Conservation (phyloP, 2,888 invertebrate genomes). For the Spisula solida region DNA sequence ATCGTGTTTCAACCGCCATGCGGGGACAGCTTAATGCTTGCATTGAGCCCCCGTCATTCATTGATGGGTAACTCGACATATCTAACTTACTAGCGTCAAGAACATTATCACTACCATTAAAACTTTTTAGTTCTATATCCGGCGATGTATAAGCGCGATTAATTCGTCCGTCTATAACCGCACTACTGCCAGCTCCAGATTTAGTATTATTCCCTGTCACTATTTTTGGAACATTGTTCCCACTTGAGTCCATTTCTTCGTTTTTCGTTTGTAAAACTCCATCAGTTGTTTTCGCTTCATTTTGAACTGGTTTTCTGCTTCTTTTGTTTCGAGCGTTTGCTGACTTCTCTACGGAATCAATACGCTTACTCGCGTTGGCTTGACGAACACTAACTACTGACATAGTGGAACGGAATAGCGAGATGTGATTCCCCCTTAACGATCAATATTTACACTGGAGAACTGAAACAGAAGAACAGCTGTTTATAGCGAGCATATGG, state of each 20-base stretch:
- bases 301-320: conserved; percentile 52
- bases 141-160: conserved; percentile 85
- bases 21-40: conserved; percentile 68
- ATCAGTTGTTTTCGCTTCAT: conserved; percentile 52
- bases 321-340: conserved; percentile 53
- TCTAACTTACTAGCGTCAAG: conserved; percentile 61
- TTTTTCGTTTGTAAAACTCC: conserved; percentile 58
- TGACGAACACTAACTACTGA: conserved; percentile 83
- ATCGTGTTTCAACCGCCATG: conserved; percentile 71
- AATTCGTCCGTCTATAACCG: conserved; percentile 80
- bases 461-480: conserved; percentile 45
- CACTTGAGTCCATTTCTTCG: conserved; percentile 67
- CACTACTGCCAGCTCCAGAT: conserved; percentile 60
- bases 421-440: conserved; percentile 8
- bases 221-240: conserved; percentile 56
- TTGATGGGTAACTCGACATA: conserved; percentile 49
- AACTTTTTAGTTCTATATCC: conserved; percentile 84
- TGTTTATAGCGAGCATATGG: conserved; percentile 41
- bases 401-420: conserved; percentile 71
- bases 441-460: conserved; percentile 55
- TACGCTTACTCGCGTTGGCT: conserved; percentile 83
- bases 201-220: conserved; percentile 60
- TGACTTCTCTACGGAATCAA: conserved; percentile 84
- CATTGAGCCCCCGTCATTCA: conserved; percentile 62
- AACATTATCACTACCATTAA: conserved; percentile 66